phyloP scores from a whole-genome alignment of 2,888 invertebrate species.

The Eupeodes luniger region DNA sequence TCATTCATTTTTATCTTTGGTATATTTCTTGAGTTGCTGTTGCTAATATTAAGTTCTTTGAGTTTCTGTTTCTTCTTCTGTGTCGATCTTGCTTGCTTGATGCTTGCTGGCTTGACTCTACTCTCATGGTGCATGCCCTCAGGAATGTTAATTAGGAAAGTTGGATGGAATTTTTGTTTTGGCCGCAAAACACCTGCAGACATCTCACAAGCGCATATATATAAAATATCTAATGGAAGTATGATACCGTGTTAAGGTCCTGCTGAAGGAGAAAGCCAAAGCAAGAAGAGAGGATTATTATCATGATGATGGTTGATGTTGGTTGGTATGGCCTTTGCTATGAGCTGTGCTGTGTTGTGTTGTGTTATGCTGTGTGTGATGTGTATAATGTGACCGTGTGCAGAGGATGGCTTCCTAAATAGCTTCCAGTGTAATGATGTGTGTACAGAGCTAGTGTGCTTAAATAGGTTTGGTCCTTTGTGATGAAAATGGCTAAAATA shows the following conservation, averaged over 20 bases:
- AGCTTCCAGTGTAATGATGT: conserved; percentile 55
- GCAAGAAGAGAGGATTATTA: conserved; percentile 25
- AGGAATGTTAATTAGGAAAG: conserved; percentile 75
- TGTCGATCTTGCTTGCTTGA: conserved; percentile 11
- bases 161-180: conserved; percentile 69
- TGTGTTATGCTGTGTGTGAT: too few species aligned
- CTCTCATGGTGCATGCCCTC: conserved; percentile 44
- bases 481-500: conserved; percentile 26
- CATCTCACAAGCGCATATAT: conserved; percentile 51
- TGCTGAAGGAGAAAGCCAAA: not conserved
- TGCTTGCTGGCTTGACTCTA: not conserved
- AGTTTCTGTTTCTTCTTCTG: conserved; percentile 25
- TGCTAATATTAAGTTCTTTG: conserved; percentile 69
- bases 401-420: conserved; percentile 51
- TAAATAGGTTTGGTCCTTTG: not conserved
- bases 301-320: conserved; percentile 7
- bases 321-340: conserved; percentile 2
- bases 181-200: conserved; percentile 73
- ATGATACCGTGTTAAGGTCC: conserved; percentile 54
- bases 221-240: conserved; percentile 61
- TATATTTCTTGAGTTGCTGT: conserved; percentile 49
- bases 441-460: conserved; percentile 5
- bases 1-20: conserved; percentile 24
- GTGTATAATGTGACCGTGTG: conserved; percentile 36
- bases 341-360: not conserved